Evolutionary conservation across 2,113 vertebrate genomes (phyloP).

Genomic region (Nematolebias whitei): DNA sequence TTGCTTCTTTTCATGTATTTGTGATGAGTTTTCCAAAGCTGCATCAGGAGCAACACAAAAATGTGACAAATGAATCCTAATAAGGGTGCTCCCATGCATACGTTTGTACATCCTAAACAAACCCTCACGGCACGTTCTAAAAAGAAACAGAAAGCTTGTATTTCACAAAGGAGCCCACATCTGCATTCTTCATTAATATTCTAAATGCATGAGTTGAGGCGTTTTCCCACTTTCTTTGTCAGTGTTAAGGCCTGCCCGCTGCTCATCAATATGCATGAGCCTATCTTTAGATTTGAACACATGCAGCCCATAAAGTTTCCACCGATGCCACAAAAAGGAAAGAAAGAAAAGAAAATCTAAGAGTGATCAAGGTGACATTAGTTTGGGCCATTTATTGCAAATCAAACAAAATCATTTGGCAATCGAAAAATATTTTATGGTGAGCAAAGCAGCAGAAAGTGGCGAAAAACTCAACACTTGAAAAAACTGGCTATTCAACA

Average conservation of each 20-base stretch:
- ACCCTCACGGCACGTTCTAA: conserved; percentile 5
- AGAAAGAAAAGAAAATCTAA: not conserved
- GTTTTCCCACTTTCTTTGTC: conserved; percentile 43
- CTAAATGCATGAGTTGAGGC: conserved; percentile 33
- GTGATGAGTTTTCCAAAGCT: too few relatives aligned
- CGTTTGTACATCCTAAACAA: too few relatives aligned
- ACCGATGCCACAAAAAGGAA: conserved; percentile 12
- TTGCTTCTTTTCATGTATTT: too few relatives aligned
- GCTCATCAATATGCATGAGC: conserved; percentile 55
- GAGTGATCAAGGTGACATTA: conserved; percentile 9
- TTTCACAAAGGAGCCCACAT: conserved; percentile 13
- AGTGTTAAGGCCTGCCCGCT: conserved; percentile 27
- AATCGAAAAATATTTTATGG: not conserved
- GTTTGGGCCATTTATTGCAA: too few relatives aligned
- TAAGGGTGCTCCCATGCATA: too few relatives aligned
- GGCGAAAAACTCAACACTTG: conserved; percentile 2
- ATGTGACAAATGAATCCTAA: too few relatives aligned
- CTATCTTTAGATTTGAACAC: conserved; percentile 29
- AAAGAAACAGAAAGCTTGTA: not conserved
- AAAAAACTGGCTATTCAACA: not conserved
- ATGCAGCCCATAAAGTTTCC: conserved; percentile 1
- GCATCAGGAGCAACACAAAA: too few relatives aligned
- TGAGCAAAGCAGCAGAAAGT: not conserved
- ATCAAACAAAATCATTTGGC: too few relatives aligned
- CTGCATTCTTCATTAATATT: conserved; percentile 52